Percentiles rank a stretch among this genome's conserved stretches.
Evolutionary conservation across 2,113 vertebrate species (phyloP).

Genomic region (Sinocyclocheilus grahami): DNA sequence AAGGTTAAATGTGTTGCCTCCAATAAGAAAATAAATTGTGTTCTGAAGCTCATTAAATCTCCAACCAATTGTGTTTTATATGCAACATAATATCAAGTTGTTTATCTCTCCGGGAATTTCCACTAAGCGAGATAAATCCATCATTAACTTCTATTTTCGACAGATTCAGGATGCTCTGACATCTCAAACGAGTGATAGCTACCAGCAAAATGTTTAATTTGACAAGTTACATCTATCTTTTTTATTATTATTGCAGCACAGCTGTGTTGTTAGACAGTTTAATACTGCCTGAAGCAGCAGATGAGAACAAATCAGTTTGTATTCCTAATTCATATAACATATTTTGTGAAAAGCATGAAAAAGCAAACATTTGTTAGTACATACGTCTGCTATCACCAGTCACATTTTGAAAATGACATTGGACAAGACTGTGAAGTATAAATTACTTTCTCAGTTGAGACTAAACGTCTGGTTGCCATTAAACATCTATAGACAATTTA

Average conservation of each 20-base stretch:
- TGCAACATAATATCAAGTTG: not conserved
- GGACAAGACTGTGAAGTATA: not conserved
- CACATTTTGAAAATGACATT: not conserved
- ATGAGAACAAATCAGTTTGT: not conserved
- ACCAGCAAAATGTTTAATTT: conserved; percentile 38
- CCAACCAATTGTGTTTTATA: not conserved
- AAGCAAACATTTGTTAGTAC: not conserved
- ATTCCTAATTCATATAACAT: not conserved
- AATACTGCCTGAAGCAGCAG: conserved; percentile 1
- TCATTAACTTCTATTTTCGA: conserved; percentile 8
- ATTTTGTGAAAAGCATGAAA: conserved; percentile 2
- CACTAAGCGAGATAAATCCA: conserved; percentile 29
- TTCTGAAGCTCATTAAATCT: not conserved
- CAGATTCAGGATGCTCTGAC: conserved; percentile 24
- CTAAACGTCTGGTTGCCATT: not conserved
- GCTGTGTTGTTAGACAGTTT: conserved; percentile 31
- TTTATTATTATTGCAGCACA: conserved; percentile 11
- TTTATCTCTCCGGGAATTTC: conserved; percentile 13
- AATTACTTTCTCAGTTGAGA: not conserved
- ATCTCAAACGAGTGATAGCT: conserved; percentile 24
- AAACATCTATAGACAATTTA: not conserved
- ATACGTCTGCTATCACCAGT: not conserved
- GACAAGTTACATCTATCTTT: conserved; percentile 40
- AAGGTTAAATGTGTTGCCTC: not conserved
- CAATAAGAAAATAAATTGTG: not conserved